Evolutionary conservation across 2,888 invertebrate genomes (phyloP).

Genomic region (Pristionchus entomophagus): DNA sequence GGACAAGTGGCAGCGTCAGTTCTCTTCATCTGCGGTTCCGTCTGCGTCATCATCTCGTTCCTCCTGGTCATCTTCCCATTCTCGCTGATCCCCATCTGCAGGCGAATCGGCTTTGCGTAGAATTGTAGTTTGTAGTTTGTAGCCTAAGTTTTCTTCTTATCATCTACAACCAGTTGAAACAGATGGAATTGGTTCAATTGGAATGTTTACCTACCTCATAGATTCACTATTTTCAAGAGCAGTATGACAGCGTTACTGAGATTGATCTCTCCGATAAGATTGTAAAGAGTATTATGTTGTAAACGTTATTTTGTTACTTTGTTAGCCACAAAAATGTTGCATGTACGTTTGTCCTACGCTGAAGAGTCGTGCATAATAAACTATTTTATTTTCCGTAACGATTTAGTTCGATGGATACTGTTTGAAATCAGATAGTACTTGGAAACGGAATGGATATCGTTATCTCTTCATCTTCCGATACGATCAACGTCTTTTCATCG

Average conservation of each 20-base stretch:
- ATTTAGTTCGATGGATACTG: neutral
- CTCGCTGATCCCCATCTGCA: constrained; percentile 27
- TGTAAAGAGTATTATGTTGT: too few relatives aligned
- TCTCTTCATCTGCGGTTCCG: constrained; percentile 57
- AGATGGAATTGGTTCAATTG: too few relatives aligned
- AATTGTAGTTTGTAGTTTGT: neutral
- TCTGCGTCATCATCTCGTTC: constrained; percentile 59
- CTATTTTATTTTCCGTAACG: neutral
- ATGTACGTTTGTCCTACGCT: neutral
- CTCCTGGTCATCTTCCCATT: constrained; percentile 62
- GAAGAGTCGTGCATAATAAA: neutral
- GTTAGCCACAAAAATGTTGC: neutral
- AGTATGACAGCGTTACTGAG: neutral
- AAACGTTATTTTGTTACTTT: neutral
- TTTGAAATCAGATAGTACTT: neutral
- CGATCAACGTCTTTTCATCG: neutral
- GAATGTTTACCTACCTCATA: too few relatives aligned
- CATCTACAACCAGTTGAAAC: too few relatives aligned
- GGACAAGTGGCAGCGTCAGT: constrained; percentile 51
- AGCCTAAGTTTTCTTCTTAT: too few relatives aligned
- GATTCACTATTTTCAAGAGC: too few relatives aligned
- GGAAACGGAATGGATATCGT: too few relatives aligned
- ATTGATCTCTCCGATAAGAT: neutral
- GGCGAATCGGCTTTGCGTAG: neutral
- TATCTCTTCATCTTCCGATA: neutral